These are phyloP conservation scores for Pogoniulus pusillus DNA, from an alignment of 2,797 vertebrate species.

Conservation along the genomic window DNA sequence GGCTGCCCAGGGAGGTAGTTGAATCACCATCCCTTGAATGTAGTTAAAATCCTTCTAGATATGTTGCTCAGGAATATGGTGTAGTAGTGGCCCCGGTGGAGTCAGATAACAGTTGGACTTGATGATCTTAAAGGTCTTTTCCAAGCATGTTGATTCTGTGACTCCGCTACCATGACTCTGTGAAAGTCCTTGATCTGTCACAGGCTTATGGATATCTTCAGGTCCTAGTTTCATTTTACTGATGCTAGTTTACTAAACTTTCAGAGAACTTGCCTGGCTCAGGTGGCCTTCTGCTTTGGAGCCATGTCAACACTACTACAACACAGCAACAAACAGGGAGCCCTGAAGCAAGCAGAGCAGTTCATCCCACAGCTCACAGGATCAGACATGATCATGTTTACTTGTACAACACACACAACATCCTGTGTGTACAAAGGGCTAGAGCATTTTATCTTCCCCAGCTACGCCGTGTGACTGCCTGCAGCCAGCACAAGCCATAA, in stretches of 20 bases:
- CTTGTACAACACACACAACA: not conserved
- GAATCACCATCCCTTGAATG: too few relatives aligned
- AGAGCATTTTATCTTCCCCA: not conserved
- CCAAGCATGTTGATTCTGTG: too few relatives aligned
- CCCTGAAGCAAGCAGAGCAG: not conserved
- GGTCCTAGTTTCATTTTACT: not conserved
- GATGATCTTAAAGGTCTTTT: too few relatives aligned
- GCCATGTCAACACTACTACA: not conserved
- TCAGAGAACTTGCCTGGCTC: not conserved
- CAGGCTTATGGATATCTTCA: not conserved
- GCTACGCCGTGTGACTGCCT: rapidly evolving
- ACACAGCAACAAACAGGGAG: not conserved
- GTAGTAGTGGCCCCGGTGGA: too few relatives aligned
- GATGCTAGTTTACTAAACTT: not conserved
- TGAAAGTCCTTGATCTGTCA: not conserved
- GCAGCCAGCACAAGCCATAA: not conserved
- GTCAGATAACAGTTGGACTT: too few relatives aligned
- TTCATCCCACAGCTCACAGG: not conserved
- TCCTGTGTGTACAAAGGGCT: not conserved
- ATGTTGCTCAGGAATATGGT: too few relatives aligned
- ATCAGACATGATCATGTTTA: not conserved
- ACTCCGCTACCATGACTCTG: too few relatives aligned
- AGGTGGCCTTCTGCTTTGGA: not conserved
- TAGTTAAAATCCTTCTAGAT: too few relatives aligned
- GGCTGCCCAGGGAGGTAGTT: too few relatives aligned